Conservation (phyloP, 1,140 invertebrate species). For the Leptopilina clavipes region DNA sequence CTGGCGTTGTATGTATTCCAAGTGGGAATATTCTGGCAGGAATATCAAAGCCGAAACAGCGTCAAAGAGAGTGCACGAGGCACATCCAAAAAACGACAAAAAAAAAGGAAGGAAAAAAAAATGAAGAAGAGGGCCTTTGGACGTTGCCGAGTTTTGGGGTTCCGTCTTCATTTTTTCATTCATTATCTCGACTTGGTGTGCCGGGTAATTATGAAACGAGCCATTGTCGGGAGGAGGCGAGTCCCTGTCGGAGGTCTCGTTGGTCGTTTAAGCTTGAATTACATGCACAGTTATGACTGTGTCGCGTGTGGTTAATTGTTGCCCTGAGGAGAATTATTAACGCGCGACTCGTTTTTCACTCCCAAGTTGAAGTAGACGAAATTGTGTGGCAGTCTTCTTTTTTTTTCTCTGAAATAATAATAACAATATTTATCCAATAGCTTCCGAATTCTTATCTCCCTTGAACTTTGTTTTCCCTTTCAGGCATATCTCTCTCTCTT, state of each 20-base stretch:
- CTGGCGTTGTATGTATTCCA: conserved; percentile 48
- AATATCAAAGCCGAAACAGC: conserved; percentile 67
- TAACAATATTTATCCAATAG: not conserved
- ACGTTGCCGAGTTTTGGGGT: conserved; percentile 31
- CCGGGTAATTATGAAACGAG: conserved; percentile 32
- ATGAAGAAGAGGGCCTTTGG: not conserved
- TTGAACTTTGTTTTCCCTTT: not conserved
- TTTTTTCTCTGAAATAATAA: too few species aligned
- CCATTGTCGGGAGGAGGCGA: conserved; percentile 25
- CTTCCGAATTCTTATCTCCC: not conserved
- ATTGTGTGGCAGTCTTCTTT: conserved; percentile 6
- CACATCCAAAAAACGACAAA: conserved; percentile 44
- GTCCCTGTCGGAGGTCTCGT: conserved; percentile 31
- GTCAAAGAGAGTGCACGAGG: conserved; percentile 62
- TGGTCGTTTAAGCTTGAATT: conserved; percentile 29
- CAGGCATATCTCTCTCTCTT: too few species aligned
- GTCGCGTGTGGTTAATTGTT: conserved; percentile 34
- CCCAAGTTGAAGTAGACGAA: not conserved
- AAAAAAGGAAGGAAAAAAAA: conserved; percentile 24
- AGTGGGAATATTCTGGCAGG: conserved; percentile 68
- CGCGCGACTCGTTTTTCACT: conserved; percentile 32
- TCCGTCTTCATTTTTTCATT: conserved; percentile 33
- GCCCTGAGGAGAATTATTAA: conserved; percentile 21
- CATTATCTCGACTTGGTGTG: conserved; percentile 22
- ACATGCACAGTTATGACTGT: conserved; percentile 31